Conservation (phyloP, 37 sponge, comb jelly and placozoan genomes). For the Bolinopsis microptera region DNA sequence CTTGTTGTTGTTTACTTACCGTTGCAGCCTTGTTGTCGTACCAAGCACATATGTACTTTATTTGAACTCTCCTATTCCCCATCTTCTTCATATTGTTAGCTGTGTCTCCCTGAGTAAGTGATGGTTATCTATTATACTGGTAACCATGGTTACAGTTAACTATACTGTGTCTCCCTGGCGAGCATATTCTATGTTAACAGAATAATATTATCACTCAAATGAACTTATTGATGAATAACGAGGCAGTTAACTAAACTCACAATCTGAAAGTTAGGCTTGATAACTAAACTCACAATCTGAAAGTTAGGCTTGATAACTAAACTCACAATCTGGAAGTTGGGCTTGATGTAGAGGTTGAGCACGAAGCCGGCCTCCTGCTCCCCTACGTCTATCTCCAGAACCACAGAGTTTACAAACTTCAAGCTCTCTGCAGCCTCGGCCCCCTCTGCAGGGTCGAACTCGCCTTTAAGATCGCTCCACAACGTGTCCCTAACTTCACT, state of each 20-base stretch:
- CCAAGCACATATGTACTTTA: neutral
- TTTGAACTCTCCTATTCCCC: neutral
- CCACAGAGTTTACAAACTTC: neutral
- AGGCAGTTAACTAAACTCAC: too few species aligned
- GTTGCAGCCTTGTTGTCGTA: neutral
- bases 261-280: too few species aligned
- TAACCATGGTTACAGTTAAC: too few species aligned
- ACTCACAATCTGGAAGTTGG: conserved; percentile 23
- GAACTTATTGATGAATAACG: too few species aligned
- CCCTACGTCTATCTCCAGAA: conserved; percentile 27
- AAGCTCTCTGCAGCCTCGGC: neutral
- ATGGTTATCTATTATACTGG: neutral
- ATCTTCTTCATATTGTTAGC: neutral
- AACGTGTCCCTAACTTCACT: neutral
- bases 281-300: too few species aligned
- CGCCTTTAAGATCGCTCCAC: neutral
- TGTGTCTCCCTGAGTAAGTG: neutral
- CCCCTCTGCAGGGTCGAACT: neutral
- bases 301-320: too few species aligned
- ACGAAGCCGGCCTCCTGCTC: neutral
- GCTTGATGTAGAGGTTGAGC: conserved; percentile 31
- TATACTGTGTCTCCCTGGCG: too few species aligned
- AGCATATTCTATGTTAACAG: too few species aligned
- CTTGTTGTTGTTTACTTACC: too few species aligned
- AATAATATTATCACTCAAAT: too few species aligned